phyloP scores from a whole-genome alignment of 1,140 invertebrate genomes.

The Centruroides sculpturatus region DNA sequence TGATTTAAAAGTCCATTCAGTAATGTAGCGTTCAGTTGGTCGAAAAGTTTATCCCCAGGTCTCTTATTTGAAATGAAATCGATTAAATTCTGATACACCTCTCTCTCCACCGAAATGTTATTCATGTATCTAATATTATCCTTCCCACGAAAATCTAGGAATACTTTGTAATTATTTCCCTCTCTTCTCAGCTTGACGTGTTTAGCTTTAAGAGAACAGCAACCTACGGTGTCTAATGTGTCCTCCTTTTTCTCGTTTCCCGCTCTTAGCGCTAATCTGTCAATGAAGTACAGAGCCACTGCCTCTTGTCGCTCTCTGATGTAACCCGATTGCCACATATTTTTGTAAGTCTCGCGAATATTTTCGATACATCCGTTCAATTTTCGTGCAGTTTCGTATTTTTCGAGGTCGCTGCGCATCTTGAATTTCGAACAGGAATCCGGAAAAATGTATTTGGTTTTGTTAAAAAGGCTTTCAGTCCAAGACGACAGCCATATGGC shows the following conservation, averaged over 20 bases:
- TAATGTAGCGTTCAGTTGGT: conserved; percentile 85
- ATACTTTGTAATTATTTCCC: conserved; percentile 79
- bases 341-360: conserved; percentile 72
- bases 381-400: conserved; percentile 92
- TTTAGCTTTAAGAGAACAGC: conserved; percentile 95
- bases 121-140: conserved; percentile 93
- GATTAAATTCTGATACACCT: conserved; percentile 95
- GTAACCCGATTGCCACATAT: conserved; percentile 95
- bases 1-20: conserved; percentile 95
- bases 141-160: conserved; percentile 95
- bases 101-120: conserved; percentile 89
- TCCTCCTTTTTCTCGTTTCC: conserved; percentile 98
- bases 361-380: conserved; percentile 50
- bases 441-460: conserved; percentile 98
- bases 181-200: conserved; percentile 85
- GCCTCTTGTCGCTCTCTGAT: conserved; percentile 92
- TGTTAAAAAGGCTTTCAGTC: conserved; percentile 91
- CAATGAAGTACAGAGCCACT: conserved; percentile 97
- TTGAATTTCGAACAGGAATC: conserved; percentile 99
- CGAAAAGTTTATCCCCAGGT: conserved; percentile 89
- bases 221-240: conserved; percentile 96
- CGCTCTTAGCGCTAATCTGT: conserved; percentile 85
- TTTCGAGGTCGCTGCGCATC: conserved; percentile 86
- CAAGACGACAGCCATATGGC: conserved; percentile 96
- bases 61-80: conserved; percentile 95